A percentile compares a stretch with the other conserved stretches of the same genome.
phyloP scores from a whole-genome alignment of 2,888 invertebrate species.

The Megastigmus dorsalis region DNA sequence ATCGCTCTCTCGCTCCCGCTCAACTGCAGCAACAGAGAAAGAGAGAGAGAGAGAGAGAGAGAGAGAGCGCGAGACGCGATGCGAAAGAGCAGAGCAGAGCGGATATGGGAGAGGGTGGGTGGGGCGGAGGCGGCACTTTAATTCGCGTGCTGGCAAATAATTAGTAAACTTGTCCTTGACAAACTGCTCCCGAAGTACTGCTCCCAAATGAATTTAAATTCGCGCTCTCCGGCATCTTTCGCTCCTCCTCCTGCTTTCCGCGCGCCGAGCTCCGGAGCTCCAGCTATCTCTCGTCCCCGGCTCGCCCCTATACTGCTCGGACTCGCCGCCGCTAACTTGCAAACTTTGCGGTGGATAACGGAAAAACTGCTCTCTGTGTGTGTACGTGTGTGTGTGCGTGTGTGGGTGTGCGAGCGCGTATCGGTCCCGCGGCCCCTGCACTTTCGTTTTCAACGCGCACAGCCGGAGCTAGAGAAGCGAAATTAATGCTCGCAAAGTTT shows the following conservation, averaged over 20 bases:
- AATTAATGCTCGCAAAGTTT: neutral
- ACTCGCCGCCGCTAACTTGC: constrained; percentile 5
- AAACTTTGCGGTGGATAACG: constrained; percentile 21
- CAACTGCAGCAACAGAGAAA: no score
- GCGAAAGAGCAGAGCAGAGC: neutral
- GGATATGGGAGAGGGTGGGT: no score
- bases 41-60: neutral
- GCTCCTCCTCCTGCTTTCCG: neutral
- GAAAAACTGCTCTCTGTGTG: neutral
- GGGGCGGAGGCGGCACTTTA: no score
- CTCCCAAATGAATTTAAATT: constrained; percentile 46
- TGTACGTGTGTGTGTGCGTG: no score
- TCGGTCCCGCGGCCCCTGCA: neutral
- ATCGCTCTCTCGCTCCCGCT: no score
- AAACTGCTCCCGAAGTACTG: constrained; percentile 35
- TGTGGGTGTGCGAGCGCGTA: no score
- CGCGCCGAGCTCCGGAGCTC: neutral
- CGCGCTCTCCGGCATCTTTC: neutral
- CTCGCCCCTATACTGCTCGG: no score
- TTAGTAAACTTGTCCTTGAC: constrained; percentile 60
- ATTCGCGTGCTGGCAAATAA: constrained; percentile 63
- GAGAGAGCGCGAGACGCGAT: neutral
- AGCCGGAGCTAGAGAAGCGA: neutral
- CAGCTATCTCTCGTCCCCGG: no score
- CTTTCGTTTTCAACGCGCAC: neutral